Conservation (phyloP, 2,888 invertebrate genomes). For the Zygothrica quintamaculata region DNA sequence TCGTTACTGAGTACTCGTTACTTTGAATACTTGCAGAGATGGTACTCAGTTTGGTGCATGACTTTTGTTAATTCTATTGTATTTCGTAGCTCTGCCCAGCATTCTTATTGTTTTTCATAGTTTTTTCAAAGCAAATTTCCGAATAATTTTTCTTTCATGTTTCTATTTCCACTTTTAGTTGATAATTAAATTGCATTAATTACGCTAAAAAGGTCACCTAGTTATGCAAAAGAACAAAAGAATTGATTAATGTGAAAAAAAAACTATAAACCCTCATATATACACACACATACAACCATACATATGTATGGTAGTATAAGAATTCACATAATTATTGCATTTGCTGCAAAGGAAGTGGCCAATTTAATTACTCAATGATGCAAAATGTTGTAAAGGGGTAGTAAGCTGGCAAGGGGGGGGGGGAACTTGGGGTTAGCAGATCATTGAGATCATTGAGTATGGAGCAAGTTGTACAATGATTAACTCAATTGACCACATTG, state of each 20-base stretch:
- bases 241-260: conserved; percentile 76
- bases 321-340: conserved; percentile 64
- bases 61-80: neutral
- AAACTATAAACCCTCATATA: conserved; percentile 15
- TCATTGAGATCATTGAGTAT: conserved; percentile 41
- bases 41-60: neutral
- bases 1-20: neutral
- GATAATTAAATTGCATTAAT: conserved; percentile 62
- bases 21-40: neutral
- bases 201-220: conserved; percentile 67
- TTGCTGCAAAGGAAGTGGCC: conserved; percentile 66
- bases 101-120: neutral
- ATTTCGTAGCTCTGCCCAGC: neutral
- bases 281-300: conserved; percentile 7
- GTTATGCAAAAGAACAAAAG: conserved; percentile 66
- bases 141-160: conserved; percentile 36
- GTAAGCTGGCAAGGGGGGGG: too few species aligned
- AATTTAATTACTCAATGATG: conserved; percentile 68
- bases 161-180: neutral
- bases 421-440: conserved; percentile 65
- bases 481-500: conserved; percentile 51
- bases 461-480: conserved; percentile 41
- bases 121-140: neutral
- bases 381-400: too few species aligned
- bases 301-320: conserved; percentile 33